Base-by-base conservation (phyloP, 2,113 vertebrate genomes). In the Dicrurus megarhynchus region DNA sequence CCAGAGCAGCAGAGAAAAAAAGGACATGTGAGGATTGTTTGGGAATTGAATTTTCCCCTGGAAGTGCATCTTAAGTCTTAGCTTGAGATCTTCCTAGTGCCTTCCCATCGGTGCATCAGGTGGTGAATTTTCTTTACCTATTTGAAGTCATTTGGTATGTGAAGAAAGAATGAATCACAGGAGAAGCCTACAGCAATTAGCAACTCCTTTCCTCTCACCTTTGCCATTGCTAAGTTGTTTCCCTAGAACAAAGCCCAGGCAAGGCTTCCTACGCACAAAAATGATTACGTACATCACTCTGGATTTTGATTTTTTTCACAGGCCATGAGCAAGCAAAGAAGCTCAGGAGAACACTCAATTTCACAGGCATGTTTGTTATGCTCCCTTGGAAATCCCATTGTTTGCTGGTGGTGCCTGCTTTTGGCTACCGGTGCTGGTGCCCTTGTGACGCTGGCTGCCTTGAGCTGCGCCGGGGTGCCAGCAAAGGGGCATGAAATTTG, bases 351-450 rank as follows among this genome's bases (percentile, higher is more conserved):
- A 79, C 79, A 64, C 81, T 78, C 61, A 19, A 65, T 85, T 82
- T 84, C 75, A 42, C 16, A 8, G 75, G 88, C 71, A 94, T 70
- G 92, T 89, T 87, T 96, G 76, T 87, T 89, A 77, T 60, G 87
- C 94, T 80, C 70, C 90, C 81, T 93, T 93, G 93, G 95, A 91
- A 96, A 96, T 95, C 30, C 87, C 85, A 93, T 95, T 96, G 95
- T 94, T 93, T 55, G 80, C 77, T 49, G 68, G 41, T 15, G 46
- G 60, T 67, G 79, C 85, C 67, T 79, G 83, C 53, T 61, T 82
- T 60, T 60, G 84, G 35, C 88, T 81, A 16, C 67, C 8, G 1
- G 35, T 4, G 77, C 77, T 26, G 63, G 63, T 52, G 81, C 42
- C 85, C 79, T 75, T 2, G 3, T 95, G 94, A 96, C 23, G 46